Evolutionary conservation across 2,797 vertebrate genomes (phyloP).

Genomic region (Cetoscarus ocellatus): DNA sequence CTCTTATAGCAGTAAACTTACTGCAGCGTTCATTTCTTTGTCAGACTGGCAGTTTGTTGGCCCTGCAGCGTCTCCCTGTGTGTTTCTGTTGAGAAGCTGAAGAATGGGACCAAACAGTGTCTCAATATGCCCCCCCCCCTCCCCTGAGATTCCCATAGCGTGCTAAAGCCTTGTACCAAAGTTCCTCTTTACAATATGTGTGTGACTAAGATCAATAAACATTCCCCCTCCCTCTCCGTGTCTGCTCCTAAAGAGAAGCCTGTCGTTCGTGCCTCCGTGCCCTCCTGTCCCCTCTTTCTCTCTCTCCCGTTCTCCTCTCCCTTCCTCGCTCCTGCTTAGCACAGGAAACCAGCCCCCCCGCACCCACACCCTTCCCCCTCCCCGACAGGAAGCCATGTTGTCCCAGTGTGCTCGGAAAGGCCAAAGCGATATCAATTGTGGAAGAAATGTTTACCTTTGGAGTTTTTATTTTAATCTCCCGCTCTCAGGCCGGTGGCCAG

Average conservation of each 20-base stretch:
- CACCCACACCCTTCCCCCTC: constrained; percentile 22
- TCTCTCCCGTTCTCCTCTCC: constrained; percentile 33
- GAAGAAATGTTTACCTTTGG: constrained; percentile 86
- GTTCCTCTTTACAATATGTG: constrained; percentile 85
- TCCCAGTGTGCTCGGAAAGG: constrained; percentile 75
- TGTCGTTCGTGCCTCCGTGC: constrained; percentile 77
- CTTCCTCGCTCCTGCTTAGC: constrained; percentile 66
- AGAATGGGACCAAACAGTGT: constrained; percentile 40
- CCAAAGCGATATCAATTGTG: constrained; percentile 82
- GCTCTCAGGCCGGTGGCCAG: constrained; percentile 74
- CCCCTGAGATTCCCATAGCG: constrained; percentile 82
- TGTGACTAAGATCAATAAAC: constrained; percentile 92
- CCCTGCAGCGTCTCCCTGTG: background rate
- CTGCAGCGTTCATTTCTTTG: constrained; percentile 2
- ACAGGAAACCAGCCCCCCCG: constrained; percentile 74
- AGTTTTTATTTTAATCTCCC: constrained; percentile 80
- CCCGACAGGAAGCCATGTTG: constrained; percentile 84
- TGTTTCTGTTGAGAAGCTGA: constrained; percentile 38
- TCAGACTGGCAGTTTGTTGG: background rate
- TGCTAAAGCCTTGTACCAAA: constrained; percentile 84
- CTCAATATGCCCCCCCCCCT: constrained; percentile 29
- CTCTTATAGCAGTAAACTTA: too few relatives aligned
- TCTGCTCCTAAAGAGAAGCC: constrained; percentile 75
- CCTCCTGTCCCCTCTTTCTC: constrained; percentile 49
- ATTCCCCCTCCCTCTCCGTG: constrained; percentile 70